A percentile compares a stretch with the other conserved stretches of the same genome.
Evolutionary conservation across 2,113 vertebrate genomes (phyloP).

Genomic region (Lipotes vexillifer): DNA sequence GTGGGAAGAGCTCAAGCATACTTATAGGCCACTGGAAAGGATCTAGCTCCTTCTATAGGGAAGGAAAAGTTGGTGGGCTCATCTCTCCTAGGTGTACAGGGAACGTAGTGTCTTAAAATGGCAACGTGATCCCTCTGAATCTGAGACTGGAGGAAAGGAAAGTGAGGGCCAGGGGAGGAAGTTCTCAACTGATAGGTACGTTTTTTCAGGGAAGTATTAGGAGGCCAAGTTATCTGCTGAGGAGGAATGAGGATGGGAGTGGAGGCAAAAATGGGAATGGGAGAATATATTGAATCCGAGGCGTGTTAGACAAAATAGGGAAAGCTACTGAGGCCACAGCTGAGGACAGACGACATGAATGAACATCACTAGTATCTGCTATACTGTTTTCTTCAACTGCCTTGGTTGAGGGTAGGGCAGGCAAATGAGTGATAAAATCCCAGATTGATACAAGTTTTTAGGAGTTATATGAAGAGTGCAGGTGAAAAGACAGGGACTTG

Average conservation of each 20-base stretch:
- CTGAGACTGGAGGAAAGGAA: not conserved
- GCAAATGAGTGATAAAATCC: not conserved
- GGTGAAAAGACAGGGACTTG: not conserved
- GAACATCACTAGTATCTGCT: accelerated
- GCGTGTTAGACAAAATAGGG: no score
- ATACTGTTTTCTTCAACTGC: accelerated
- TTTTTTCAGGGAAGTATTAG: not conserved
- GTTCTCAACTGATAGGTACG: not conserved
- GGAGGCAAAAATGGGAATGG: not conserved
- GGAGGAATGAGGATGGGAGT: not conserved
- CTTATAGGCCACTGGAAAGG: not conserved
- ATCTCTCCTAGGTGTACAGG: accelerated
- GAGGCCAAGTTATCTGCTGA: not conserved
- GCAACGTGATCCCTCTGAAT: not conserved
- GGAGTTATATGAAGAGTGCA: not conserved
- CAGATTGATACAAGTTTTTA: not conserved
- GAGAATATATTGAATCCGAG: not conserved
- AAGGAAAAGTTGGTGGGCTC: not conserved
- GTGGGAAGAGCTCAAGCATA: not conserved
- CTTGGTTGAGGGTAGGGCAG: not conserved
- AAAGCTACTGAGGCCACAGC: not conserved
- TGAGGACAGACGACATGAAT: not conserved
- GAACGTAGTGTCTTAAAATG: not conserved
- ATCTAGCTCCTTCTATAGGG: not conserved
- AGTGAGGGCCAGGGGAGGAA: not conserved